phyloP scores from a whole-genome alignment of 1,140 invertebrate species.

The Drosophila busckii region DNA sequence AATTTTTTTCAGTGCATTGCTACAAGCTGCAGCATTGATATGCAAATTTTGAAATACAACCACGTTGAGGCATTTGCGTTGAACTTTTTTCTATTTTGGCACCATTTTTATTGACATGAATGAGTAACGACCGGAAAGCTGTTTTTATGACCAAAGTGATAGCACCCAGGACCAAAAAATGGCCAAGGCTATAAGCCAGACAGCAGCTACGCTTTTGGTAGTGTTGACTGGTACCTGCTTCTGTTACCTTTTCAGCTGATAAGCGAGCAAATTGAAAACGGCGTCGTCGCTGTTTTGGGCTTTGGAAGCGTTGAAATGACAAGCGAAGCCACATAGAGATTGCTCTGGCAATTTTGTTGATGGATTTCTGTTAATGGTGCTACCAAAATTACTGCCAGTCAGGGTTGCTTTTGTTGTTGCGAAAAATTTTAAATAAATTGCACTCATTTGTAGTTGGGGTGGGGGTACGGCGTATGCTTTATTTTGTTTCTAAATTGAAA shows the following conservation, averaged over 20 bases:
- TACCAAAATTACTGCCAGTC: slow-evolving; percentile 32
- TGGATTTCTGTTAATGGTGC: slow-evolving; percentile 69
- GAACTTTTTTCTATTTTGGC: slow-evolving; percentile 70
- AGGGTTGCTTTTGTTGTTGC: slow-evolving; percentile 35
- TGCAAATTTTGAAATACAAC: slow-evolving; percentile 74
- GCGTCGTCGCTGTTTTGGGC: too few species aligned
- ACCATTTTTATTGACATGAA: slow-evolving; percentile 76
- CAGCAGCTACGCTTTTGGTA: slow-evolving; percentile 6
- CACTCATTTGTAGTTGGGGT: slow-evolving; percentile 52
- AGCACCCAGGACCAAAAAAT: slow-evolving; percentile 34
- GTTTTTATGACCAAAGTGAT: slow-evolving; percentile 74
- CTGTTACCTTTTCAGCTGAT: slow-evolving; percentile 50
- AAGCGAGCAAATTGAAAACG: slow-evolving; percentile 73
- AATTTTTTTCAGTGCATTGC: slow-evolving; percentile 23
- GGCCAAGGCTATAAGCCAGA: slow-evolving; percentile 56
- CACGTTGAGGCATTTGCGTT: slow-evolving; percentile 32
- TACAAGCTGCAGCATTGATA: slow-evolving; percentile 56
- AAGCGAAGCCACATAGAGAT: slow-evolving; percentile 59
- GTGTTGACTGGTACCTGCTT: neutral
- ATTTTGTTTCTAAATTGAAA: slow-evolving; percentile 77
- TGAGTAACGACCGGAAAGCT: slow-evolving; percentile 76
- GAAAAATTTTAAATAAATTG: slow-evolving; percentile 72
- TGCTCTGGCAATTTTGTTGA: slow-evolving; percentile 69
- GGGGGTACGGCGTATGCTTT: slow-evolving; percentile 40
- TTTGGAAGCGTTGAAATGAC: slow-evolving; percentile 68